Conservation (phyloP, 2,888 invertebrate genomes). For the Platycheirus albimanus region DNA sequence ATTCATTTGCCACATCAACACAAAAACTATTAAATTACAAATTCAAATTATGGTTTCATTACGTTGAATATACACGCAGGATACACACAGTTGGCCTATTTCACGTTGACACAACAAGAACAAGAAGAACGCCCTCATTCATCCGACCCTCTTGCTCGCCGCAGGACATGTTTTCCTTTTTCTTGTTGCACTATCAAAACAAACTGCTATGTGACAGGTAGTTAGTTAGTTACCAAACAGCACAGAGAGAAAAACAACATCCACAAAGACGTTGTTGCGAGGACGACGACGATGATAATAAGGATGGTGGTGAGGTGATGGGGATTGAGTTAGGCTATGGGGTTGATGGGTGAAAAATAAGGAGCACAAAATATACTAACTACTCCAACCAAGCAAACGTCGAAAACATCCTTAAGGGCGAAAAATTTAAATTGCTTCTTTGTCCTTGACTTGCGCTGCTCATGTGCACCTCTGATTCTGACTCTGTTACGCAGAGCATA, state of each 20-base stretch:
- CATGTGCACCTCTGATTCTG: constrained; percentile 43
- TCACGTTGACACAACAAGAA: constrained; percentile 12
- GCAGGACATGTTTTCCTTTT: constrained; percentile 53
- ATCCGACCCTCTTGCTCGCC: constrained; percentile 30
- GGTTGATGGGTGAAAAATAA: background rate
- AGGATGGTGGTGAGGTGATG: background rate
- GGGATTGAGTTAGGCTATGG: background rate
- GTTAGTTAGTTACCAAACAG: constrained; percentile 63
- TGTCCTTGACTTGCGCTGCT: constrained; percentile 71
- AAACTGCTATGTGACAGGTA: constrained; percentile 71
- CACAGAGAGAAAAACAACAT: constrained; percentile 39
- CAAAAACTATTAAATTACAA: constrained; percentile 69
- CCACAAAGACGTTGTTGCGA: constrained; percentile 27
- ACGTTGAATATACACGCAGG: constrained; percentile 40
- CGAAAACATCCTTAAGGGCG: constrained; percentile 65
- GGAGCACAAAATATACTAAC: constrained; percentile 22
- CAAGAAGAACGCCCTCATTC: constrained; percentile 17
- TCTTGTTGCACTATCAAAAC: constrained; percentile 59
- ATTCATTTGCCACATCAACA: constrained; percentile 59
- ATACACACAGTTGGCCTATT: constrained; percentile 54
- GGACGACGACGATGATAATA: background rate
- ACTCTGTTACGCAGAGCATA: constrained; percentile 13
- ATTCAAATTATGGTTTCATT: constrained; percentile 71
- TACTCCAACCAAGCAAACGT: constrained; percentile 28
- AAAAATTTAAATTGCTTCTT: constrained; percentile 71